Evolutionary conservation across 2,888 invertebrate species (phyloP).

Genomic region (Dynastes tityus): DNA sequence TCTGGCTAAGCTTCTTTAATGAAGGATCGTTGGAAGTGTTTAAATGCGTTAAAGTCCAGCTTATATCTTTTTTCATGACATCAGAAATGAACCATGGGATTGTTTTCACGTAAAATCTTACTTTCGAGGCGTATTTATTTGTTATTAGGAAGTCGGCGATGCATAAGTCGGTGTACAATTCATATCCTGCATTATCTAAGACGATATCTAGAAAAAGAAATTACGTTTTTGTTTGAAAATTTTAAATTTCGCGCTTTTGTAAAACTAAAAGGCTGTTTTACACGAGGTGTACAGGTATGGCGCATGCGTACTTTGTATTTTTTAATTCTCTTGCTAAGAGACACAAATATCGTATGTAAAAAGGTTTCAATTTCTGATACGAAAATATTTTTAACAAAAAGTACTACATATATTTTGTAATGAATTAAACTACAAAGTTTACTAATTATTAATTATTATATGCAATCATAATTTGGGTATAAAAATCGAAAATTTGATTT

Average conservation of each 20-base stretch:
- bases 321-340: no score
- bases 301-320: no score
- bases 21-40: constrained; percentile 60
- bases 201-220: constrained; percentile 77
- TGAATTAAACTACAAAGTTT: no score
- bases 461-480: no score
- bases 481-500: no score
- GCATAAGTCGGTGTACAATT: constrained; percentile 91
- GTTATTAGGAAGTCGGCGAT: constrained; percentile 85
- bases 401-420: no score
- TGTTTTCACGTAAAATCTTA: constrained; percentile 88
- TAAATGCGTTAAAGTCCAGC: constrained; percentile 77
- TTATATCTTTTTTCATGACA: constrained; percentile 83
- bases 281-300: no score
- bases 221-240: neutral
- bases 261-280: no score
- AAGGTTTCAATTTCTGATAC: no score
- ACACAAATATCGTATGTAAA: no score
- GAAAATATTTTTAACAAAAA: no score
- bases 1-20: constrained; percentile 71
- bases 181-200: constrained; percentile 95
- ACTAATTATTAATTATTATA: no score
- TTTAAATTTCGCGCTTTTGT: neutral
- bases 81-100: constrained; percentile 98
- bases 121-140: constrained; percentile 73